Evolutionary conservation across 2,113 vertebrate species (phyloP).

Genomic region (Atlantisia rogersi): DNA sequence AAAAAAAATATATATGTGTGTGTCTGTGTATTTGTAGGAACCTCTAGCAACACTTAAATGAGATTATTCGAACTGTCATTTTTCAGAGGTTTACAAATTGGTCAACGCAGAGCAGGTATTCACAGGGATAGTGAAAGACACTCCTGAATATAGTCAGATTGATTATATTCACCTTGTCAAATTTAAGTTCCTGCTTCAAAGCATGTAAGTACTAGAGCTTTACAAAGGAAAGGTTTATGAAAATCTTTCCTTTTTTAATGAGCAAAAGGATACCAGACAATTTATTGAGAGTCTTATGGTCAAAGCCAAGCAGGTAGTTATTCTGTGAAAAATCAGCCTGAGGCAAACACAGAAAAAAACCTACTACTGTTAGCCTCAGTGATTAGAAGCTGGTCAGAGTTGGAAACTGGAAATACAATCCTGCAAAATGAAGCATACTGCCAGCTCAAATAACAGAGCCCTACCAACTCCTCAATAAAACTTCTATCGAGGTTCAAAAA

Average conservation of each 20-base stretch:
- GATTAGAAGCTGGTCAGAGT: not conserved
- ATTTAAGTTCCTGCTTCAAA: not conserved
- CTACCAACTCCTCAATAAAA: not conserved
- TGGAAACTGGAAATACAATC: not conserved
- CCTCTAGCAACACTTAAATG: not conserved
- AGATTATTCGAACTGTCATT: not conserved
- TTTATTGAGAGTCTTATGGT: not conserved
- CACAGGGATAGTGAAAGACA: not conserved
- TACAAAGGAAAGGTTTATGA: not conserved
- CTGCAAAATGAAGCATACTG: not conserved
- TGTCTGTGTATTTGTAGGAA: not conserved
- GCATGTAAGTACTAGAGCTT: not conserved
- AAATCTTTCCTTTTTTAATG: not conserved
- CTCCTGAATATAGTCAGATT: not conserved
- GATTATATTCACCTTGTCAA: not conserved
- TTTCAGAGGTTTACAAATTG: not conserved
- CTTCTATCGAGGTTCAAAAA: not conserved
- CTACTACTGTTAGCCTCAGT: not conserved
- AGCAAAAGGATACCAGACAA: not conserved
- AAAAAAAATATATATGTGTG: accelerated
- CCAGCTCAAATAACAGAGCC: not conserved
- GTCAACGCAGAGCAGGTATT: not conserved
- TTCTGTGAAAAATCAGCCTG: not conserved
- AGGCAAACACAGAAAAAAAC: not conserved
- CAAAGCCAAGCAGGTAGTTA: not conserved